phyloP scores from a whole-genome alignment of 1,140 invertebrate genomes.

The Hycleus cichorii region DNA sequence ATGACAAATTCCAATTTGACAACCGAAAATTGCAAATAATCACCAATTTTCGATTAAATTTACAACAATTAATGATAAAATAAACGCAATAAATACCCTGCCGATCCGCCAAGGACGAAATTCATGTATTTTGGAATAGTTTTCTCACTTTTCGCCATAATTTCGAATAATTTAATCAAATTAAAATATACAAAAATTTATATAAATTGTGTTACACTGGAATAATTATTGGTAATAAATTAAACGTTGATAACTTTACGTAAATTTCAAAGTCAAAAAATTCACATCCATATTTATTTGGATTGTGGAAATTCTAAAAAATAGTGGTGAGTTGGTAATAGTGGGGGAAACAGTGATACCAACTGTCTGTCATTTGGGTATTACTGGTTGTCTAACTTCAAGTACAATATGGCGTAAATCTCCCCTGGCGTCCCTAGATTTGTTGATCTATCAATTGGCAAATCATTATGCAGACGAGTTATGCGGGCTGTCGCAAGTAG shows the following conservation, averaged over 20 bases:
- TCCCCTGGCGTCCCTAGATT: too few relatives aligned
- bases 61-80: too few relatives aligned
- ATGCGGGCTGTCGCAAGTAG: constrained; percentile 28
- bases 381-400: constrained; percentile 23
- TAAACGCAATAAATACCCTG: constrained; percentile 50
- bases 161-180: too few relatives aligned
- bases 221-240: too few relatives aligned
- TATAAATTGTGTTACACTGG: too few relatives aligned
- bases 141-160: constrained; percentile 23
- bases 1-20: constrained; percentile 17
- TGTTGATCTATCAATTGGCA: constrained; percentile 2
- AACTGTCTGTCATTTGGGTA: constrained; percentile 20
- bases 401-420: too few relatives aligned
- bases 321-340: not conserved
- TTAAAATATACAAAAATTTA: too few relatives aligned
- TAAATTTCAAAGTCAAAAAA: too few relatives aligned
- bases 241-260: too few relatives aligned
- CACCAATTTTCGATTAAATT: constrained; percentile 26
- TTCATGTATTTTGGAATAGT: constrained; percentile 42
- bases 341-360: not conserved
- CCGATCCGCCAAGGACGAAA: constrained; percentile 56
- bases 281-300: too few relatives aligned
- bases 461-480: constrained; percentile 22
- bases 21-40: constrained; percentile 31
- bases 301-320: too few relatives aligned